These are phyloP conservation scores for Drosophila elegans DNA, from an alignment of 1,140 invertebrate species.

Conservation along the genomic window DNA sequence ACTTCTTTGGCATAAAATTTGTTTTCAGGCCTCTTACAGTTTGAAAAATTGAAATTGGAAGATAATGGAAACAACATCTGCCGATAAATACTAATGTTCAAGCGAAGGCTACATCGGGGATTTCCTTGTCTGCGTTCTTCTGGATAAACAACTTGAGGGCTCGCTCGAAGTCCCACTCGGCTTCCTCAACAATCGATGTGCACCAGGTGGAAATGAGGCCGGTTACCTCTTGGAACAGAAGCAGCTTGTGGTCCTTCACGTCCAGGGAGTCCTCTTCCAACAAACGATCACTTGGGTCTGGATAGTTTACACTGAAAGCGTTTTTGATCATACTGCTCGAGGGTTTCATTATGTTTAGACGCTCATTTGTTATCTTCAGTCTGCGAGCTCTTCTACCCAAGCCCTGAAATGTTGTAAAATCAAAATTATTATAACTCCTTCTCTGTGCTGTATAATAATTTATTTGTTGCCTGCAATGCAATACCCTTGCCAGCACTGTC, in stretches of 20 bases:
- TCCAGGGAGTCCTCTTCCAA: conserved; percentile 44
- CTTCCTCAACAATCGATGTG: conserved; percentile 66
- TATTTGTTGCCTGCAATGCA: too few species aligned
- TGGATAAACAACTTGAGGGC: conserved; percentile 52
- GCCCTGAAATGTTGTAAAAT: conserved; percentile 22
- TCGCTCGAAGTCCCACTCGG: conserved; percentile 61
- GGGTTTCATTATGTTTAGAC: conserved; percentile 59
- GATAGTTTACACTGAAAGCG: conserved; percentile 57
- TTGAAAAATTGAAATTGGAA: too few species aligned
- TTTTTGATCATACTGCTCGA: conserved; percentile 38
- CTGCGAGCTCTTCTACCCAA: conserved; percentile 39
- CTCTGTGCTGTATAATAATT: too few species aligned
- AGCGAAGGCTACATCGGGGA: conserved; percentile 48
- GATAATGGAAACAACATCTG: too few species aligned
- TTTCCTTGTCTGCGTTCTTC: conserved; percentile 22
- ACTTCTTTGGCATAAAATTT: too few species aligned
- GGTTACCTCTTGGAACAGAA: conserved; percentile 68
- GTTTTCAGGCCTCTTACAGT: too few species aligned
- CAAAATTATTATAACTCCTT: too few species aligned
- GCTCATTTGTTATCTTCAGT: conserved; percentile 66
- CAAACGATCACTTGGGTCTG: conserved; percentile 1
- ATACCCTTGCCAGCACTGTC: too few species aligned
- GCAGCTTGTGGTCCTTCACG: conserved; percentile 58
- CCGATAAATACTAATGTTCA: conserved; percentile 5
- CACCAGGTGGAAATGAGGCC: conserved; percentile 69